Conservation (phyloP, 2,113 vertebrate species). For the Laterallus jamaicensis region DNA sequence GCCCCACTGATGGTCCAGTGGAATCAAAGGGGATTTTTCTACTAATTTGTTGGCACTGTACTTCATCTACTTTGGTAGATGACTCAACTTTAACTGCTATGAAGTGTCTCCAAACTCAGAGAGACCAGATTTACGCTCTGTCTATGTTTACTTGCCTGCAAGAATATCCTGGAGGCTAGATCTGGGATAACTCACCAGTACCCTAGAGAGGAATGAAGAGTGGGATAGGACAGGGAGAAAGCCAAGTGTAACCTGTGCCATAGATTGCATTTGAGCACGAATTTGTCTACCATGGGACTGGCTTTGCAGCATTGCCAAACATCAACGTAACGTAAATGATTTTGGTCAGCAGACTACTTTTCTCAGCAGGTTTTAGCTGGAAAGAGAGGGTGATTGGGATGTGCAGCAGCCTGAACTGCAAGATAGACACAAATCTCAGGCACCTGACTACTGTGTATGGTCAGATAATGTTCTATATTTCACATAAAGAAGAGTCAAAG, state of each 20-base stretch:
- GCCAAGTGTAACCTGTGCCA: not conserved
- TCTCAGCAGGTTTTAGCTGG: not conserved
- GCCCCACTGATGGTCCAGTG: not conserved
- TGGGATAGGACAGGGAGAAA: not conserved
- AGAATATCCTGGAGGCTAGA: not conserved
- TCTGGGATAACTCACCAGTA: not conserved
- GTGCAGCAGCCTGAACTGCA: not conserved
- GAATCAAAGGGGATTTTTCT: not conserved
- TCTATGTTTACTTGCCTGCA: not conserved
- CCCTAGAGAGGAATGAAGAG: not conserved
- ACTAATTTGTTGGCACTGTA: not conserved
- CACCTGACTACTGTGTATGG: not conserved
- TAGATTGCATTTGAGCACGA: not conserved
- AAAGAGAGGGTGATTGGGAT: not conserved
- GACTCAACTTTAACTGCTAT: not conserved
- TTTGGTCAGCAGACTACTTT: not conserved
- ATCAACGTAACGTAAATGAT: accelerated
- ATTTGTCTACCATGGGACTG: not conserved
- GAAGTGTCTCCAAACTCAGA: not conserved
- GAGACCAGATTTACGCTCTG: not conserved
- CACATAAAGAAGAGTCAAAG: not conserved
- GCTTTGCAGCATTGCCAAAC: not conserved
- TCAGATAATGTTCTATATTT: not conserved
- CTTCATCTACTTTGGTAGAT: not conserved
- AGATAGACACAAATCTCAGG: not conserved